Conservation (phyloP, 1,140 invertebrate genomes). For the Tribolium madens region DNA sequence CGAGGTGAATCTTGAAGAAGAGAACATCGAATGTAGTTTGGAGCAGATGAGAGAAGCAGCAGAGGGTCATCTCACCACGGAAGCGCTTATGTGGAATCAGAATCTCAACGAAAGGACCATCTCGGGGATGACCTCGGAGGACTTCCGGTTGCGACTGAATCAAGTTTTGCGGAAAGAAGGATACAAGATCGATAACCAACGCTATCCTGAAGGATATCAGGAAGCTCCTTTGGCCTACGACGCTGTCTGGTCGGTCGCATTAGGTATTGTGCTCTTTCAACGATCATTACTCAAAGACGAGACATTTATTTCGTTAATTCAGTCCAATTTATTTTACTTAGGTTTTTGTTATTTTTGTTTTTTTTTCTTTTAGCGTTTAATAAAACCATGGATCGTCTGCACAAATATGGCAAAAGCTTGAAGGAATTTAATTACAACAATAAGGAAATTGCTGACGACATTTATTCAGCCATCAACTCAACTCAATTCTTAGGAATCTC, state of each 20-base stretch:
- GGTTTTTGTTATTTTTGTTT: too few species aligned
- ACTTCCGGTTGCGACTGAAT: slow-evolving; percentile 83
- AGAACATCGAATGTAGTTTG: slow-evolving; percentile 91
- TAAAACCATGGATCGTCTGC: slow-evolving; percentile 90
- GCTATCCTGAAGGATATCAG: slow-evolving; percentile 94
- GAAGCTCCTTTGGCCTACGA: slow-evolving; percentile 99
- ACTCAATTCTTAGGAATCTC: slow-evolving; percentile 98
- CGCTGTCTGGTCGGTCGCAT: slow-evolving; percentile 97
- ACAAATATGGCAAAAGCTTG: slow-evolving; percentile 82
- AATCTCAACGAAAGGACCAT: slow-evolving; percentile 89
- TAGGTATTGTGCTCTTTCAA: slow-evolving; percentile 71
- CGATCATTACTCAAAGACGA: too few species aligned
- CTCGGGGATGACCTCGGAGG: slow-evolving; percentile 90
- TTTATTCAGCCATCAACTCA: slow-evolving; percentile 97
- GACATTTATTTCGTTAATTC: background rate
- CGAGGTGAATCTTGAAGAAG: slow-evolving; percentile 86
- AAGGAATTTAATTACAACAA: slow-evolving; percentile 99
- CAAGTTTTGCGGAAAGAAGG: slow-evolving; percentile 80
- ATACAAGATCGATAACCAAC: slow-evolving; percentile 84
- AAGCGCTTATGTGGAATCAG: slow-evolving; percentile 98
- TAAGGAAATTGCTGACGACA: slow-evolving; percentile 93
- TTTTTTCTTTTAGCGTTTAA: slow-evolving; percentile 81
- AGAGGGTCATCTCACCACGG: slow-evolving; percentile 97
- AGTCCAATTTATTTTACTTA: too few species aligned
- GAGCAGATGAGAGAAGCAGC: slow-evolving; percentile 94